Conservation (phyloP, 92 coral and sea anemone genomes). For the Paramuricea clavata region DNA sequence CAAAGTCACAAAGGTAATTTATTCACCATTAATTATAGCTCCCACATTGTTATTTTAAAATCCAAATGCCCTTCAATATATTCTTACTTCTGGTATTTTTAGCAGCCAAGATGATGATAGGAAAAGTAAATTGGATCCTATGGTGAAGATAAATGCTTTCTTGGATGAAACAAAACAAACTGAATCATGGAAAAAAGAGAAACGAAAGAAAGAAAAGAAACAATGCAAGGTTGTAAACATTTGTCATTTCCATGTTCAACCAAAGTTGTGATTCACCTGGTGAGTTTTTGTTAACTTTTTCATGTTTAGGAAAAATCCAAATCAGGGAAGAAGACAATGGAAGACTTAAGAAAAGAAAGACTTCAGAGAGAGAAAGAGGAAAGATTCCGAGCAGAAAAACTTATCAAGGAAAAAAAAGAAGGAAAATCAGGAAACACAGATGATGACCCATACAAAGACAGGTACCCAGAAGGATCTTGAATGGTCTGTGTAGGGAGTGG, state of each 20-base stretch:
- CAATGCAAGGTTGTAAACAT: slow-evolving; percentile 20
- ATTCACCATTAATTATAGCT: too few relatives aligned
- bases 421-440: slow-evolving; percentile 51
- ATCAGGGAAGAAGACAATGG: slow-evolving; percentile 76
- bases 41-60: not conserved
- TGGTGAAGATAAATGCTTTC: slow-evolving; percentile 76
- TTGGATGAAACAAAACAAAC: slow-evolving; percentile 56
- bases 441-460: slow-evolving; percentile 65
- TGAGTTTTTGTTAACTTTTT: not conserved
- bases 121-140: slow-evolving; percentile 83
- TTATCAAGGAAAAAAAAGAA: slow-evolving; percentile 66
- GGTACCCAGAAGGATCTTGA: too few relatives aligned
- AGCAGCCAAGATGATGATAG: slow-evolving; percentile 74
- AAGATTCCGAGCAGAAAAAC: slow-evolving; percentile 78
- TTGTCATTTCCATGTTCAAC: not conserved
- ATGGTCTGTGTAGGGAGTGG: too few relatives aligned
- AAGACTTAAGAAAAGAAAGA: slow-evolving; percentile 90
- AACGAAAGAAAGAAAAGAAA: slow-evolving; percentile 60
- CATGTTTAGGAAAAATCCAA: slow-evolving; percentile 9
- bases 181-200: slow-evolving; percentile 1
- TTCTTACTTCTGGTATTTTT: not conserved
- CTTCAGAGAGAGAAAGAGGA: slow-evolving; percentile 84
- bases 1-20: slow-evolving; percentile 6
- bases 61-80: not conserved
- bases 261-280: too few relatives aligned